Evolutionary conservation across 2,797 vertebrate species (phyloP), one percentile per base, ranked within the genome.

Genomic region (Mastacembelus armatus): DNA sequence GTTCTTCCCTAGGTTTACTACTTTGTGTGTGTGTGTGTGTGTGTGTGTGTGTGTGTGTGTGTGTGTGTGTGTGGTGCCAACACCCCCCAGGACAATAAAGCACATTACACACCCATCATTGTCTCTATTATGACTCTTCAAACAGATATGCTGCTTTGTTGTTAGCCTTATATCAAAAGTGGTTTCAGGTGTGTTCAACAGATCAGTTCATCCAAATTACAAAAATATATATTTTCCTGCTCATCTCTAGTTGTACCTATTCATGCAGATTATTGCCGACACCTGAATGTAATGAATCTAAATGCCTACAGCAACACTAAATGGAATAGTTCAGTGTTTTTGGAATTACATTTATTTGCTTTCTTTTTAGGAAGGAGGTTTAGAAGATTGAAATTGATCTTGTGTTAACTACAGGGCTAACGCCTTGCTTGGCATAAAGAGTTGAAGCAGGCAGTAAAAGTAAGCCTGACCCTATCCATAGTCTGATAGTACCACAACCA

Each of bases 51-150:
- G 40, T 76, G 66, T 83, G 22, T 81, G 63, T 47, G 36, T 65
- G 64, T 44, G 62, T 21, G 52, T 43, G 40, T 76, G 66, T 83
- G 22, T 81, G 64, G 59, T 74, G 56, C 50, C 51, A 51, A 67
- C 39, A 60, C 77, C 73, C 70, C n/a, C 42, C 32, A 54, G 78
- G 77, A 68, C 52, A 39, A 50, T 35, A 4, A 40, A 14, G 27
- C 12, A 29, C 30, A 39, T 50, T 15, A 52, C 15, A 50, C 39
- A 70, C 51, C 61, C 62, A 60, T 36, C 22, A 68, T 59, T 76
- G 55, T 79, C 22, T 64, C 63, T 27, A 30, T 55, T 52, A 24
- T 69, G 51, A 43, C 42, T 65, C 35, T 49, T 27, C 16, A 50
- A 30, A 65, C 39, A 1, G 7, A 36, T 16, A n/a, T 33, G 15